Conservation (phyloP, 2,888 invertebrate genomes). For the Limnephilus auricula region DNA sequence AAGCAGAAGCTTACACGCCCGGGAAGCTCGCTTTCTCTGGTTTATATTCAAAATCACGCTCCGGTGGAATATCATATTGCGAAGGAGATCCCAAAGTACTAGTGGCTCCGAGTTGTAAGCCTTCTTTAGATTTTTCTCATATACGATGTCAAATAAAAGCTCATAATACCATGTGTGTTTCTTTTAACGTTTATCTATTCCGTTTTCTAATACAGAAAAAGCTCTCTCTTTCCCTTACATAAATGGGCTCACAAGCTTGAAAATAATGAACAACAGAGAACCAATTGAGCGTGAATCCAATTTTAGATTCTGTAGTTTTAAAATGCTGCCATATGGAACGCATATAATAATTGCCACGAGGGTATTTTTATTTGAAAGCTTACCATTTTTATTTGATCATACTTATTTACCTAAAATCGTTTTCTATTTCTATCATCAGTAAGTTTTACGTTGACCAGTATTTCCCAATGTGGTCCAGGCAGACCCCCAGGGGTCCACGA, state of each 20-base stretch:
- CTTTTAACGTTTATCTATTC: background rate
- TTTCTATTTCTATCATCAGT: background rate
- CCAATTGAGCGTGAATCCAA: background rate
- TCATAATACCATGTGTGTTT: background rate
- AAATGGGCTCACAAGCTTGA: background rate
- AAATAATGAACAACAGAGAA: background rate
- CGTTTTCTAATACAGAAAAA: background rate
- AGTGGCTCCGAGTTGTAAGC: background rate
- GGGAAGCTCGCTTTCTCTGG: background rate
- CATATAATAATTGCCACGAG: background rate
- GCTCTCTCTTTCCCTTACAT: background rate
- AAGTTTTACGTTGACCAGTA: background rate
- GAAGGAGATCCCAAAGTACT: background rate
- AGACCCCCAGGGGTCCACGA: too few relatives aligned
- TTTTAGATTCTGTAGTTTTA: background rate
- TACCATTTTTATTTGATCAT: background rate
- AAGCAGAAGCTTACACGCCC: background rate
- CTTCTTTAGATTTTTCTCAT: background rate
- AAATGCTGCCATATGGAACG: background rate
- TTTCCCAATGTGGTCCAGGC: too few relatives aligned
- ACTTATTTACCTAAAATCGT: background rate
- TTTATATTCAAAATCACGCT: background rate
- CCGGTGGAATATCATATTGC: background rate
- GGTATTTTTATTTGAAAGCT: background rate
- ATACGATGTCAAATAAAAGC: background rate